These are phyloP conservation scores for Echinops telfairi DNA, from an alignment of 2,113 vertebrate species.

Conservation along the genomic window DNA sequence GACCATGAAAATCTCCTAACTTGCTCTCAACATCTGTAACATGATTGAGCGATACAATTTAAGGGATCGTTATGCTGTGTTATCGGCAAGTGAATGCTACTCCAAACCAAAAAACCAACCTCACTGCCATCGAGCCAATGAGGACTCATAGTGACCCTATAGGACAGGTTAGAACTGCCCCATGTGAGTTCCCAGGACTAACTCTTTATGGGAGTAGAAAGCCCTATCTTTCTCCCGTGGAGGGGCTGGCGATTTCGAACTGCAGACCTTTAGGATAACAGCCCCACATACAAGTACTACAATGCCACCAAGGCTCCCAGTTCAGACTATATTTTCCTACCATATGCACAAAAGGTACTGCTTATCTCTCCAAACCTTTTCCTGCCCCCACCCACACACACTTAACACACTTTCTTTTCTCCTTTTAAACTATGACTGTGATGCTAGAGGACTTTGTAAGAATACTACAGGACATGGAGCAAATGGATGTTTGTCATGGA, in stretches of 20 bases:
- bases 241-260: too few species aligned
- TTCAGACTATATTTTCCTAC: not conserved
- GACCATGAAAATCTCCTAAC: slow-evolving; percentile 13
- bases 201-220: too few species aligned
- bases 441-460: not conserved
- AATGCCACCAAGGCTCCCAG: not conserved
- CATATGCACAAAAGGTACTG: not conserved
- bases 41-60: slow-evolving; percentile 25
- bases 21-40: slow-evolving; percentile 16
- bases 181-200: too few species aligned
- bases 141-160: too few species aligned
- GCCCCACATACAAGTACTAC: too few species aligned
- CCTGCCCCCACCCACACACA: not conserved
- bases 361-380: not conserved
- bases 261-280: too few species aligned
- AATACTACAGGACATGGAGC: not conserved
- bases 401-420: not conserved
- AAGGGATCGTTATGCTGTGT: slow-evolving; percentile 32
- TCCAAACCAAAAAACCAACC: not conserved
- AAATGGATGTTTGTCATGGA: not conserved
- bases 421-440: not conserved
- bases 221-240: too few species aligned
- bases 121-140: too few species aligned
- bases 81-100: slow-evolving; percentile 29
- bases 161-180: too few species aligned